Evolutionary conservation across 2,888 invertebrate species (phyloP).

Genomic region (Onthophagus sagittarius): DNA sequence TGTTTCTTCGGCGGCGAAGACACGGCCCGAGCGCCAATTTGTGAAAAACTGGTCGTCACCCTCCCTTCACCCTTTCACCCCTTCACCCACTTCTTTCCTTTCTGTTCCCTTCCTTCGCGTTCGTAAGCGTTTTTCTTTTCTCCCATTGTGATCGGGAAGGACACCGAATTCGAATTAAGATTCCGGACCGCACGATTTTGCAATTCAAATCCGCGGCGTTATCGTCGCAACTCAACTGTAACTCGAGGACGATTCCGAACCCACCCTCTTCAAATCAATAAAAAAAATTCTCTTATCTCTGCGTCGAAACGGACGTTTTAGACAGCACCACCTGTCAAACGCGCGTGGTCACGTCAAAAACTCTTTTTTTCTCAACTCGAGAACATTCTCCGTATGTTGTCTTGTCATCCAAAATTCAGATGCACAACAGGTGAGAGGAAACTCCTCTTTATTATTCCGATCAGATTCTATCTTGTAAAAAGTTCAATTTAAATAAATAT

Average conservation of each 20-base stretch:
- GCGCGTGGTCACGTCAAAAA: constrained; percentile 1
- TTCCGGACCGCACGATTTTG: constrained; percentile 1
- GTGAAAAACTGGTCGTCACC: constrained; percentile 7
- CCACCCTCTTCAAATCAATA: background rate
- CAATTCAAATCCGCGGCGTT: background rate
- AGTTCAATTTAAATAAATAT: no score
- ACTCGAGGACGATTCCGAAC: background rate
- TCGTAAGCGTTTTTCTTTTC: background rate
- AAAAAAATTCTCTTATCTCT: background rate
- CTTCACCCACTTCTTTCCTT: background rate
- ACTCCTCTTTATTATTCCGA: no score
- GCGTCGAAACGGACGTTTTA: background rate
- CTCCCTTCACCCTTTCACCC: background rate
- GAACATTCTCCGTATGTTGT: background rate
- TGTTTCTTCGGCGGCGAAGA: background rate
- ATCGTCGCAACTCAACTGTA: background rate
- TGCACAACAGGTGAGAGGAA: background rate
- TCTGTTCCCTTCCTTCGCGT: background rate
- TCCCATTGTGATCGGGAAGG: background rate
- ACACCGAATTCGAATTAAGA: constrained; percentile 9
- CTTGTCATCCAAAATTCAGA: background rate
- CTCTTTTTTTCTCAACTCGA: background rate
- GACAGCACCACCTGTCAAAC: constrained; percentile 3
- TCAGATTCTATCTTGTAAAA: no score
- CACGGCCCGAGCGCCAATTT: constrained; percentile 10